A percentile compares a stretch with the other conserved stretches of the same genome.
Evolutionary conservation across 2,113 vertebrate species (phyloP).

Genomic region (Physeter macrocephalus): DNA sequence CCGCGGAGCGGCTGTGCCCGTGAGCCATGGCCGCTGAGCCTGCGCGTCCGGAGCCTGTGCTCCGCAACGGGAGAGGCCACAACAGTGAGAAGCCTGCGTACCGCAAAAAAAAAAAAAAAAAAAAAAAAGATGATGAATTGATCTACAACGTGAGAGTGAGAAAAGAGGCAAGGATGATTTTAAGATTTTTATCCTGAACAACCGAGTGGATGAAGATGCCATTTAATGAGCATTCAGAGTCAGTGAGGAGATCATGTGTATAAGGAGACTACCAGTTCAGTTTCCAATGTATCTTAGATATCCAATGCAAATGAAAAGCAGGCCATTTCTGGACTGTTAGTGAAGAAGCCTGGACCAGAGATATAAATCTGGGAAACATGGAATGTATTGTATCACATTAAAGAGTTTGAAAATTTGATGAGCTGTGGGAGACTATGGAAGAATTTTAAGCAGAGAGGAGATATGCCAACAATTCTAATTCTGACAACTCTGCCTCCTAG

Average conservation of each 20-base stretch:
- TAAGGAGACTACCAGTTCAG: background rate
- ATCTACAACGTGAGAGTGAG: background rate
- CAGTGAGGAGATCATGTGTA: background rate
- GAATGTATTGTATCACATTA: background rate
- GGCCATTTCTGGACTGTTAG: background rate
- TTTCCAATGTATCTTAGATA: background rate
- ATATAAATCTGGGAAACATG: background rate
- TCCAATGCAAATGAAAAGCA: background rate
- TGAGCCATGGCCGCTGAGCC: too few species aligned
- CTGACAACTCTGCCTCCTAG: background rate
- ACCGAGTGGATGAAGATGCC: background rate
- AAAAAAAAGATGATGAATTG: background rate
- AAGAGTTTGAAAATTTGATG: background rate
- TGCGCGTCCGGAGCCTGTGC: too few species aligned
- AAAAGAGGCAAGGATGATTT: background rate
- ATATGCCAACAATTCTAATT: background rate
- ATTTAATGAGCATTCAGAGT: background rate
- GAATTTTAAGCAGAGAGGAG: background rate
- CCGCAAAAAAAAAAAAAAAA: too few species aligned
- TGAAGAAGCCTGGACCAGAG: background rate
- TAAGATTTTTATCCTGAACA: background rate
- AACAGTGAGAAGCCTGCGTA: too few species aligned
- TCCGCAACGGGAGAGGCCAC: too few species aligned
- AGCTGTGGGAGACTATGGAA: background rate
- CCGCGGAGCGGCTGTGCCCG: too few species aligned